These are phyloP conservation scores for Sinonovacula constricta DNA, from an alignment of 1,140 invertebrate species.

Conservation along the genomic window DNA sequence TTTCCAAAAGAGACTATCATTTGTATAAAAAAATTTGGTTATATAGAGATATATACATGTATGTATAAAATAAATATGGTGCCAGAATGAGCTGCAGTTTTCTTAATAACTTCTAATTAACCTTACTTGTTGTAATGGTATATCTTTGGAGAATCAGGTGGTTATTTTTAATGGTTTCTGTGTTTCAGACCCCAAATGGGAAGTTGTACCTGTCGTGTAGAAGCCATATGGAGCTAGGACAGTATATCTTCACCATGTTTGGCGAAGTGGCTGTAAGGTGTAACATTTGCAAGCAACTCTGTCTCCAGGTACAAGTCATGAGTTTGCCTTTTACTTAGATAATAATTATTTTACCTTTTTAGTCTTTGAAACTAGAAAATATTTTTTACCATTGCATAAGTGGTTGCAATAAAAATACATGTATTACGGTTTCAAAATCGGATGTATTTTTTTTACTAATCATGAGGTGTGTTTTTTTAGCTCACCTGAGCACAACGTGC, in stretches of 20 bases:
- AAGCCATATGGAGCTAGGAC: slow-evolving; percentile 71
- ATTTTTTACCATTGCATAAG: no score
- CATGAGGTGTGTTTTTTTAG: no score
- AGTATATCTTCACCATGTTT: slow-evolving; percentile 71
- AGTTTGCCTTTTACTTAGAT: no score
- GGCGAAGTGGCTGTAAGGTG: slow-evolving; percentile 63
- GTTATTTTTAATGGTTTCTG: background rate
- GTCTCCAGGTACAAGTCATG: slow-evolving; percentile 74
- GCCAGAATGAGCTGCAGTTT: background rate
- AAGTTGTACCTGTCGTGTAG: slow-evolving; percentile 65
- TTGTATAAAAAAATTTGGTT: background rate
- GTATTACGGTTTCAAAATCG: no score
- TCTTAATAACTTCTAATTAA: background rate
- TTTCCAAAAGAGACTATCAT: background rate
- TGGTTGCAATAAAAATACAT: no score
- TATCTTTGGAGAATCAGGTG: background rate
- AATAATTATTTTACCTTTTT: no score
- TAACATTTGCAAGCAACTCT: slow-evolving; percentile 74
- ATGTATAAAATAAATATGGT: background rate
- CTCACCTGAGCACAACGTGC: no score
- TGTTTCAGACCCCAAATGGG: slow-evolving; percentile 59
- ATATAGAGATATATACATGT: background rate
- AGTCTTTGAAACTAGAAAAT: no score
- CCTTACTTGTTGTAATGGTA: background rate
- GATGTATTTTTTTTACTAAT: no score